These are phyloP conservation scores for Artibeus jamaicensis DNA, from an alignment of 2,797 vertebrate species.

Conservation along the genomic window DNA sequence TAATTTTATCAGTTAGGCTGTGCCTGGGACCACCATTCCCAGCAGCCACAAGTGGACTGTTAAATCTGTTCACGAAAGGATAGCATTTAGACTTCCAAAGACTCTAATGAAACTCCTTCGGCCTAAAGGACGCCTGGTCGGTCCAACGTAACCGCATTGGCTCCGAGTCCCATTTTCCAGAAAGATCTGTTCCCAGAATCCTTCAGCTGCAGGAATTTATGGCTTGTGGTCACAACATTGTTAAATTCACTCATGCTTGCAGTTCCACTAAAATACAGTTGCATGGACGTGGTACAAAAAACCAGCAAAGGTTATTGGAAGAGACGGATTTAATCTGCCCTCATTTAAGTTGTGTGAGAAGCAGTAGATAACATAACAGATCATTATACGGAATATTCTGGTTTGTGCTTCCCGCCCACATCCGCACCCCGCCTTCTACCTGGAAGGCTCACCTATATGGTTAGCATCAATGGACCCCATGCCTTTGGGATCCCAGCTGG, in stretches of 20 bases:
- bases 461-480: neutral
- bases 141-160: neutral
- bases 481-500: neutral
- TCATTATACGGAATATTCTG: fast-evolving
- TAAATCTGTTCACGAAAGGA: neutral
- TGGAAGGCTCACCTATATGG: neutral
- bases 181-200: neutral
- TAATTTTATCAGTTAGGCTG: neutral
- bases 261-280: neutral
- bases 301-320: neutral
- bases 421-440: neutral
- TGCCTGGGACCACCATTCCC: neutral
- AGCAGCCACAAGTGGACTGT: neutral
- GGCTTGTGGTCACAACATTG: neutral
- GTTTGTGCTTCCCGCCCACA: no score
- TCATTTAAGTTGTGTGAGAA: neutral
- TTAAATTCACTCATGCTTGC: neutral
- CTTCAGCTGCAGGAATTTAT: neutral
- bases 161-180: neutral
- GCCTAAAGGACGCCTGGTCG: neutral
- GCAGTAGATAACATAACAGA: neutral
- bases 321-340: neutral
- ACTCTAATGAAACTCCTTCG: neutral
- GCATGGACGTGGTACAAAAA: neutral
- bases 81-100: neutral